Percentiles rank a stretch among this genome's conserved stretches.
Evolutionary conservation across 2,888 invertebrate genomes (phyloP).

Genomic region (Cyrtodaria siliqua): DNA sequence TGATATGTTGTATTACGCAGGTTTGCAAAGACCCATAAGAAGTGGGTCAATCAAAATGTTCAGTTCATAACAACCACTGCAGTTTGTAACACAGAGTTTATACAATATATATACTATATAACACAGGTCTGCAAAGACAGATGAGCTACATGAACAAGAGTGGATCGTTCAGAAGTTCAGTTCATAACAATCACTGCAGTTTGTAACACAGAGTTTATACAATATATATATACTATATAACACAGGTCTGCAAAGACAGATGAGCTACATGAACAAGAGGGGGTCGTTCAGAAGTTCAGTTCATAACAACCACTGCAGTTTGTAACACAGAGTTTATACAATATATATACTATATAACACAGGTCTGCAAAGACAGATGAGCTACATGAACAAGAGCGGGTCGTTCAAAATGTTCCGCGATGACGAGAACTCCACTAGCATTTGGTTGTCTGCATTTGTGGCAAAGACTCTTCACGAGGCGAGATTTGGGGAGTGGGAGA

Average conservation of each 20-base stretch:
- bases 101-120: conserved; percentile 28
- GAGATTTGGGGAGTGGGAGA: conserved; percentile 98
- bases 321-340: no score
- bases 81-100: no score
- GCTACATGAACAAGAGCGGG: conserved; percentile 96
- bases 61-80: no score
- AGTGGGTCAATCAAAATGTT: no score
- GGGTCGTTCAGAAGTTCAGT: conserved; percentile 96
- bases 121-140: no score
- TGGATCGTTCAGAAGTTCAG: conserved; percentile 96
- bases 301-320: no score
- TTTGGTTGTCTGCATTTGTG: conserved; percentile 97
- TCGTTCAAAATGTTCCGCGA: conserved; percentile 95
- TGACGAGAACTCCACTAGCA: conserved; percentile 88
- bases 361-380: conserved; percentile 95
- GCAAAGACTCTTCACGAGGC: conserved; percentile 96
- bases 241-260: conserved; percentile 93
- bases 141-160: conserved; percentile 95
- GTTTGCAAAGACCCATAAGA: no score
- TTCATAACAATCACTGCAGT: no score
- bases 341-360: conserved; percentile 79
- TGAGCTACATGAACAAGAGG: conserved; percentile 96
- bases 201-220: no score
- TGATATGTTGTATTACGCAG: no score
- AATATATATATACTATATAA: conserved; percentile 18